A percentile compares a stretch with the other conserved stretches of the same genome.
phyloP scores from a whole-genome alignment of 2,888 invertebrate genomes.

The Heteropelma amictum region DNA sequence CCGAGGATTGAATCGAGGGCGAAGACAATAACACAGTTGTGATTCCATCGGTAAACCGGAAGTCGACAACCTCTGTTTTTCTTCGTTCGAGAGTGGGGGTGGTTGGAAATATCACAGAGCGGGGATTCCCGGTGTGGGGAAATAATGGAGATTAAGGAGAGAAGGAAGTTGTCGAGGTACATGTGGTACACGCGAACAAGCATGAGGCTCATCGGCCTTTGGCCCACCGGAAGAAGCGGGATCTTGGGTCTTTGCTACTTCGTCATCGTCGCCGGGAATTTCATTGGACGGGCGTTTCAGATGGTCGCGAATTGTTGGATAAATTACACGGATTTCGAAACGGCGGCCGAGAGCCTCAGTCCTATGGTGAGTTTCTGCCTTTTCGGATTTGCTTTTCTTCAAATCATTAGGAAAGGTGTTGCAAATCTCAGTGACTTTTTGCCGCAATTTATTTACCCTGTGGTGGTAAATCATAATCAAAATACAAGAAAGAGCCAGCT shows the following conservation, averaged over 20 bases:
- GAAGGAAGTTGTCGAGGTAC: slow-evolving; percentile 38
- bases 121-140: background rate
- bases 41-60: background rate
- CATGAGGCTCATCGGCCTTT: slow-evolving; percentile 46
- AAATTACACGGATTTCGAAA: slow-evolving; percentile 50
- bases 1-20: too few species aligned
- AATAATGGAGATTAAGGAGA: slow-evolving; percentile 3
- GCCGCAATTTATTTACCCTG: too few species aligned
- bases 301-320: slow-evolving; percentile 52
- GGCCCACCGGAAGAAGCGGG: slow-evolving; percentile 38
- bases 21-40: too few species aligned
- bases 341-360: slow-evolving; percentile 56
- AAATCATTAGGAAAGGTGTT: too few species aligned
- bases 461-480: too few species aligned
- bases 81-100: background rate
- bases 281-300: slow-evolving; percentile 40
- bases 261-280: slow-evolving; percentile 13
- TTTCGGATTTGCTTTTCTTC: too few species aligned
- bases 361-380: slow-evolving; percentile 53
- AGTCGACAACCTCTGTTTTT: background rate
- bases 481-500: too few species aligned
- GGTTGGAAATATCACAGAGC: background rate
- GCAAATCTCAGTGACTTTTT: too few species aligned
- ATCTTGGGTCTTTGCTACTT: slow-evolving; percentile 40
- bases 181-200: slow-evolving; percentile 49